These are phyloP conservation scores for Diprion similis DNA, from an alignment of 1,140 invertebrate genomes.

Conservation along the genomic window DNA sequence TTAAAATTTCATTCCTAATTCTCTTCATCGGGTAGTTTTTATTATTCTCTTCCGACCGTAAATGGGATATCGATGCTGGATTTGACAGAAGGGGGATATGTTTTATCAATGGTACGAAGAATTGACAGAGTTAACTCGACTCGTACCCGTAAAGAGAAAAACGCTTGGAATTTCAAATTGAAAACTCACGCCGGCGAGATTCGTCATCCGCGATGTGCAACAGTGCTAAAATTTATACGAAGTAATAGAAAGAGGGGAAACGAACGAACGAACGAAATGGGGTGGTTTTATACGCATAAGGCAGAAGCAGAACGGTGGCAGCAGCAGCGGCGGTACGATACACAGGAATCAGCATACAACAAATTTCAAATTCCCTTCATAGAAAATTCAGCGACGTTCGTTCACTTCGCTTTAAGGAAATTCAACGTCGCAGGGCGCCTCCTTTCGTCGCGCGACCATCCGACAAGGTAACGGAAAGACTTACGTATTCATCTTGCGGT, in stretches of 20 bases:
- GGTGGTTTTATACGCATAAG: background rate
- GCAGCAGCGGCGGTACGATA: background rate
- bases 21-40: no score
- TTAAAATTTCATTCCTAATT: no score
- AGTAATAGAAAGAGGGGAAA: slow-evolving; percentile 8
- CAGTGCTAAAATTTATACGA: slow-evolving; percentile 12
- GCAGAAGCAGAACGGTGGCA: background rate
- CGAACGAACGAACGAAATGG: background rate
- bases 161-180: background rate
- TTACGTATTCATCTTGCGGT: background rate
- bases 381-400: background rate
- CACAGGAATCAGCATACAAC: slow-evolving; percentile 11
- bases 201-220: background rate
- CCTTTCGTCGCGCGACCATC: background rate
- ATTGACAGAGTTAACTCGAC: no score
- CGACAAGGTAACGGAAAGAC: background rate
- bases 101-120: no score
- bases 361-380: slow-evolving; percentile 12
- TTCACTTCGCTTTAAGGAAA: background rate
- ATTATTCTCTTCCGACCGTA: no score
- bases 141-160: background rate
- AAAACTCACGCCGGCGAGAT: background rate
- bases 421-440: background rate
- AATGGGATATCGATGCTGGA: no score
- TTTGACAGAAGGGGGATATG: no score